phyloP scores from a whole-genome alignment of 2,797 vertebrate genomes.

The Austrolebias charrua region DNA sequence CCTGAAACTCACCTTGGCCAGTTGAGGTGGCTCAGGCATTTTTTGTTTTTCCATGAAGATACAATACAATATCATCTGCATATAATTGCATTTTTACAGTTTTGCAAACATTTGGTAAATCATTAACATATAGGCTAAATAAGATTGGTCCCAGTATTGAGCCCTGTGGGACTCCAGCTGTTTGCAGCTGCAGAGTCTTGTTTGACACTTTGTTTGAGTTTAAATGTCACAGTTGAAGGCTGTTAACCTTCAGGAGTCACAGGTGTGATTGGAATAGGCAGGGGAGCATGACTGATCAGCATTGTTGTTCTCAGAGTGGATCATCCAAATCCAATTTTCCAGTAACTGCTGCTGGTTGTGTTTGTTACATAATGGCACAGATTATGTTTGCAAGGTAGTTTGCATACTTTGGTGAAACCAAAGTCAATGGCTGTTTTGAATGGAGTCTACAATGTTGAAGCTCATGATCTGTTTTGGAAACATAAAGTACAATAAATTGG shows the following conservation, averaged over 20 bases:
- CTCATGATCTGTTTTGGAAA: background rate
- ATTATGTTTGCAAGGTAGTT: background rate
- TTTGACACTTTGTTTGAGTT: constrained; percentile 22
- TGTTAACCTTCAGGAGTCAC: background rate
- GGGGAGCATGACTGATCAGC: too few species aligned
- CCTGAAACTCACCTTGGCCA: too few species aligned
- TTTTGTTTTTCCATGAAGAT: too few species aligned
- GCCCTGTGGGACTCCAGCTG: too few species aligned
- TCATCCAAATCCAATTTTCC: too few species aligned
- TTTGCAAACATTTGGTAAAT: too few species aligned
- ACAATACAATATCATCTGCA: too few species aligned
- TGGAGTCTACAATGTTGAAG: background rate
- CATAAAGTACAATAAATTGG: background rate
- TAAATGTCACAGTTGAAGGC: constrained; percentile 26
- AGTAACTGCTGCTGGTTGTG: background rate
- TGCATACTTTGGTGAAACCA: background rate
- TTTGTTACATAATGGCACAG: background rate
- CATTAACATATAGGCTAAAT: too few species aligned
- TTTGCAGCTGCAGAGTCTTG: constrained; percentile 4
- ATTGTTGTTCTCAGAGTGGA: background rate
- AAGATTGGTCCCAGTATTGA: too few species aligned
- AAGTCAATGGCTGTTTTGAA: background rate
- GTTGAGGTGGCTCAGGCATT: too few species aligned
- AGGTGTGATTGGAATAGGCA: too few species aligned
- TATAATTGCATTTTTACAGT: too few species aligned